These are phyloP conservation scores for Antidorcas marsupialis DNA, from an alignment of 2,113 vertebrate genomes.

Conservation along the genomic window DNA sequence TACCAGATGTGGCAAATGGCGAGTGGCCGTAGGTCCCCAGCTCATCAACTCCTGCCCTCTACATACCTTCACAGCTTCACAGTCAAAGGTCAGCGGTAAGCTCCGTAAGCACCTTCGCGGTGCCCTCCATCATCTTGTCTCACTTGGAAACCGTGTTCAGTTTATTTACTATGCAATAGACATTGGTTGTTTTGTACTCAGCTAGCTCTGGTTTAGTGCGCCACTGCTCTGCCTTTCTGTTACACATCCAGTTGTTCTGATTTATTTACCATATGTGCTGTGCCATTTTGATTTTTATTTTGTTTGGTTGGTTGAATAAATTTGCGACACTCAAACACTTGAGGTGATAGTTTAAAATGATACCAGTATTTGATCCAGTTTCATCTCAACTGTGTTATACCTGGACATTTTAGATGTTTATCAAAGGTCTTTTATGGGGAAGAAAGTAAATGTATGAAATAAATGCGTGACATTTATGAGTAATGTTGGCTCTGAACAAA, in stretches of 20 bases:
- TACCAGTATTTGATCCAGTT: slow-evolving; percentile 87
- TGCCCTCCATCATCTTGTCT: slow-evolving; percentile 79
- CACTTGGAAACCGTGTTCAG: slow-evolving; percentile 80
- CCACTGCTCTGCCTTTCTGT: slow-evolving; percentile 88
- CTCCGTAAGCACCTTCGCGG: slow-evolving; percentile 77
- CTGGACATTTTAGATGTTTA: slow-evolving; percentile 84
- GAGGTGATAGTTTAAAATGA: slow-evolving; percentile 79
- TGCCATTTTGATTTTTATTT: slow-evolving; percentile 84
- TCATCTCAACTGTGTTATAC: slow-evolving; percentile 85
- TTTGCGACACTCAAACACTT: slow-evolving; percentile 86
- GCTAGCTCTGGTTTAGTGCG: slow-evolving; percentile 81
- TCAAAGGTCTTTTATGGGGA: slow-evolving; percentile 82
- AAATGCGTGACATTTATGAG: slow-evolving; percentile 79
- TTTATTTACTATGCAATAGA: slow-evolving; percentile 96
- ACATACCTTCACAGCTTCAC: slow-evolving; percentile 74
- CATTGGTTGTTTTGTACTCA: slow-evolving; percentile 80
- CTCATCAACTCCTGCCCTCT: slow-evolving; percentile 76
- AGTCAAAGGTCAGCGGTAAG: slow-evolving; percentile 80
- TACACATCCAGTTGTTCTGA: slow-evolving; percentile 77
- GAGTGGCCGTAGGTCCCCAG: slow-evolving; percentile 74
- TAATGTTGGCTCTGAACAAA: slow-evolving; percentile 83
- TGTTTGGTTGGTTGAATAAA: slow-evolving; percentile 85
- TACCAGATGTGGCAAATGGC: slow-evolving; percentile 83
- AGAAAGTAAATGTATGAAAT: slow-evolving; percentile 75
- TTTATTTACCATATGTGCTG: slow-evolving; percentile 81